Conservation (phyloP, 1,140 invertebrate species). For the Brachionus calyciflorus region DNA sequence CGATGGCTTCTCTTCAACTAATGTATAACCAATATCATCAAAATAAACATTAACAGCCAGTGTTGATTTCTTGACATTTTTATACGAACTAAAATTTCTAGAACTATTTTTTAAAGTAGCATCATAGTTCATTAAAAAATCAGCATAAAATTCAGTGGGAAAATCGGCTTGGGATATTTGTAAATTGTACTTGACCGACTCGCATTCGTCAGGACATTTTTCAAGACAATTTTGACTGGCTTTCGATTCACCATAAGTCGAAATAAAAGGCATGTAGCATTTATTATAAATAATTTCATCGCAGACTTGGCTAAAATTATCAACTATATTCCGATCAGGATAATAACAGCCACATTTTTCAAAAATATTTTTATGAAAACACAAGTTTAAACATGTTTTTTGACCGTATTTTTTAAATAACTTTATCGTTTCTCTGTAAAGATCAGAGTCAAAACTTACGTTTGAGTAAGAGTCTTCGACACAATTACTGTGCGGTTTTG, state of each 20-base stretch:
- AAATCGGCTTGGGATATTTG: neutral
- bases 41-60: slow-evolving; percentile 29
- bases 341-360: slow-evolving; percentile 1
- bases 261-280: neutral
- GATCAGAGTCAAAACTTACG: neutral
- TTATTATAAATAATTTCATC: neutral
- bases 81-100: neutral
- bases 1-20: slow-evolving; percentile 12
- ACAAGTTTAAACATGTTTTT: slow-evolving; percentile 4
- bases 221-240: neutral
- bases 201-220: neutral
- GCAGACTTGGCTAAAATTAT: neutral
- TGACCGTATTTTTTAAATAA: neutral
- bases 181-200: neutral
- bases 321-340: neutral
- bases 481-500: neutral
- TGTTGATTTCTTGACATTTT: neutral
- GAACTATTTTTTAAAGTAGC: neutral
- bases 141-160: neutral
- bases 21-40: slow-evolving; percentile 4
- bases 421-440: slow-evolving; percentile 11
- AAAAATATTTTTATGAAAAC: neutral
- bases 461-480: neutral
- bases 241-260: neutral
- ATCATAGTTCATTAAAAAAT: neutral